Conservation (phyloP, 2,797 vertebrate genomes). For the Cygnus olor region DNA sequence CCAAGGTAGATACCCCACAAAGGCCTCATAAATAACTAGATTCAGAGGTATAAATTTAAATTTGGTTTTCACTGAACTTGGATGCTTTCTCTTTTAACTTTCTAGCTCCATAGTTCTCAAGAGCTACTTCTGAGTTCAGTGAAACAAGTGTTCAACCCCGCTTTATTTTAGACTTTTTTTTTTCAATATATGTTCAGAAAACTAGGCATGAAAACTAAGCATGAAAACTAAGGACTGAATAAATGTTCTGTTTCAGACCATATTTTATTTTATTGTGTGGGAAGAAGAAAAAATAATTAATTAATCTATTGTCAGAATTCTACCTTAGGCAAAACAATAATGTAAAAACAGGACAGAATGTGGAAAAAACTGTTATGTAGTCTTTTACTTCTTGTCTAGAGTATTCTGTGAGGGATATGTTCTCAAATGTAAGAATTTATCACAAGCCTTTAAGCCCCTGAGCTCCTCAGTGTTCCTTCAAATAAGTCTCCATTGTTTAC, state of each 20-base stretch:
- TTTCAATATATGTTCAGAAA: not conserved
- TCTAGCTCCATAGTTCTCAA: not conserved
- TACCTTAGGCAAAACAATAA: not conserved
- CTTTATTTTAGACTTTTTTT: not conserved
- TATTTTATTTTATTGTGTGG: not conserved
- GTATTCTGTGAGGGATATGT: not conserved
- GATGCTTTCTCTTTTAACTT: not conserved
- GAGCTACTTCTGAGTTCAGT: not conserved
- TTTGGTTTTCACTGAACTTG: not conserved
- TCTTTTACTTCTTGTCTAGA: not conserved
- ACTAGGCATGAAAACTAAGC: too few species aligned
- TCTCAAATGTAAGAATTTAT: not conserved
- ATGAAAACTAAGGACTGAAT: not conserved
- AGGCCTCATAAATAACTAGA: not conserved
- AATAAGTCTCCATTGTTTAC: not conserved
- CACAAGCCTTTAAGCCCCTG: not conserved
- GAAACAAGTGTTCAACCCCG: not conserved
- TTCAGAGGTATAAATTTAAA: not conserved
- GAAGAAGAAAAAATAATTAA: not conserved
- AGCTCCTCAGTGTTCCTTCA: not conserved
- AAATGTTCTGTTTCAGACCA: not conserved
- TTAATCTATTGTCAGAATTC: not conserved
- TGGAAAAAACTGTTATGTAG: not conserved
- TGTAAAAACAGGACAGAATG: not conserved
- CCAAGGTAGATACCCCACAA: not conserved